Evolutionary conservation across 2,797 vertebrate species (phyloP), one percentile per base, ranked within the genome.

Genomic region (Argyrosomus regius): DNA sequence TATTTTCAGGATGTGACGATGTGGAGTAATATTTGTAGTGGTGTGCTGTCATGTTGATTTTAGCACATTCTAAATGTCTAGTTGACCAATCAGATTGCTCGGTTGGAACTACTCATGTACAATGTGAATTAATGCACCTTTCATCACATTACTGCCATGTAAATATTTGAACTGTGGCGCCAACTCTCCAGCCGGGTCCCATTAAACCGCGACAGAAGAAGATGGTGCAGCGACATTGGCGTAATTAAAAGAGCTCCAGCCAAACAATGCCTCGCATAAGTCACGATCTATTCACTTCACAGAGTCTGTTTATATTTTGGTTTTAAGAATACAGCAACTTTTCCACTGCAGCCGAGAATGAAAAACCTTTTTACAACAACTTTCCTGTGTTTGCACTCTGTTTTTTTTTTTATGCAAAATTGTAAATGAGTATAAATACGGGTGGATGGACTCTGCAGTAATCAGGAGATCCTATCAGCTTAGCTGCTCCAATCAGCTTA

Each of bases 401-500:
- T 3, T 4, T n/a, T 49, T 48, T 2, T 31, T 39, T 31, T 31
- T 1, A 31, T 31, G 14, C 41, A 35, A 16, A 53, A 62, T 28
- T 28, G 5, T 20, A 56, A 18, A 28, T 20, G 28, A 1, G 1
- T 22, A 57, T 31, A 7, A 50, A 41, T 39, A 6, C 24, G 22
- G 31, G 22, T 31, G 18, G 22, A 59, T 9, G 39, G 5, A 64
- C 46, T 87, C 48, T 3, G 53, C 72, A 41, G 18, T 39, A 14
- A 80, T 80, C 39, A 49, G 75, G 86, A 83, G 78, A 28, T 62
- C 20, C 63, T 80, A 80, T 86, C 66, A 84, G 81, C 82, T 91
- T 82, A 88, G 64, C 70, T 14, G 73, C 73, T 77, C 52, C 75
- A 82, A 88, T 86, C 81, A 84, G 90, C 87, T 87, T 90, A 89